Conservation (phyloP, 2,888 invertebrate species). For the Camptogramma bilineatum region DNA sequence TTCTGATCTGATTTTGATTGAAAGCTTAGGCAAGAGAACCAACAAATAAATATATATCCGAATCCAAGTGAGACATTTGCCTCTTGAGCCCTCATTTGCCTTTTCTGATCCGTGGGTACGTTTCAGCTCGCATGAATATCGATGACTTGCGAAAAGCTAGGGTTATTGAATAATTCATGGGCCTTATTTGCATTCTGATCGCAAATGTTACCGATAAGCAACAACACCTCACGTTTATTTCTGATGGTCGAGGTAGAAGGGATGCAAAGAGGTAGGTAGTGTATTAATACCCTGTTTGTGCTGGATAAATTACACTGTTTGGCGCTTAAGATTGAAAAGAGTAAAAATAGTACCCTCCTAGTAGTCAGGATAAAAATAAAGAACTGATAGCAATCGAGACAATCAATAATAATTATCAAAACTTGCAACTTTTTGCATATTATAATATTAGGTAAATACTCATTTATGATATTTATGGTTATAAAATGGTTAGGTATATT, state of each 20-base stretch:
- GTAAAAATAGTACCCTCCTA: no score
- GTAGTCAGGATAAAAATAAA: no score
- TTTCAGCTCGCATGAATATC: conserved; percentile 47
- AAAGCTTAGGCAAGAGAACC: neutral
- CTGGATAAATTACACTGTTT: neutral
- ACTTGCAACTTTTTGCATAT: no score
- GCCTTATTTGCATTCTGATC: conserved; percentile 46
- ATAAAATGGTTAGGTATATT: no score
- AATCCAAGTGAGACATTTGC: conserved; percentile 31
- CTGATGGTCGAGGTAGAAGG: conserved; percentile 3
- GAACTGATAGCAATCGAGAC: no score
- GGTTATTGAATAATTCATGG: conserved; percentile 51
- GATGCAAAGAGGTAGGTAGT: neutral
- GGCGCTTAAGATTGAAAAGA: no score
- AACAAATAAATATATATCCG: conserved; percentile 10
- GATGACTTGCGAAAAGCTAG: conserved; percentile 49
- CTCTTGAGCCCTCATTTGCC: conserved; percentile 29
- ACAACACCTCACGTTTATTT: conserved; percentile 27
- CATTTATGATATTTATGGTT: no score
- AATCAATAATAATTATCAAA: no score
- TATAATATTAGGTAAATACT: no score
- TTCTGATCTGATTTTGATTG: neutral
- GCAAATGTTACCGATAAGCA: conserved; percentile 42
- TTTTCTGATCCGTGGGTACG: conserved; percentile 26
- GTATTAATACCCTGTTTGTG: neutral